Percentiles rank a stretch among this genome's conserved stretches.
phyloP scores from a whole-genome alignment of 2,888 invertebrate species.

The Andrena bicolor region DNA sequence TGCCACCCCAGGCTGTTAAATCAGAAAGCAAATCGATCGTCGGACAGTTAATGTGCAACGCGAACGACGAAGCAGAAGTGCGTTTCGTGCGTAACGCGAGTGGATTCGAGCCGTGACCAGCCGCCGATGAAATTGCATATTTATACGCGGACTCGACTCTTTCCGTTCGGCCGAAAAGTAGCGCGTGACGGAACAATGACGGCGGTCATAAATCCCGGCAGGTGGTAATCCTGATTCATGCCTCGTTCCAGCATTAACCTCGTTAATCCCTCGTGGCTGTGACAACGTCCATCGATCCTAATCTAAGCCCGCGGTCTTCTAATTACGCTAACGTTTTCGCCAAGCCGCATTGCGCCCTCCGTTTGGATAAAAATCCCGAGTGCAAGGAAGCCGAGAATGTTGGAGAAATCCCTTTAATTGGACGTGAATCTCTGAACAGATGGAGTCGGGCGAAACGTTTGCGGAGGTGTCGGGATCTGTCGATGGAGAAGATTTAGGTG shows the following conservation, averaged over 20 bases:
- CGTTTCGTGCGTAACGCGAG: conserved; percentile 9
- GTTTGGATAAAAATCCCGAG: too few species aligned
- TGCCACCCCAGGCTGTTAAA: background rate
- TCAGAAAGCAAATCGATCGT: background rate
- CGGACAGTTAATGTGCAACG: background rate
- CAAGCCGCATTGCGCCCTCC: background rate
- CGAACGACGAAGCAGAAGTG: conserved; percentile 9
- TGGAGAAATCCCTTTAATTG: background rate
- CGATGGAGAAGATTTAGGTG: background rate
- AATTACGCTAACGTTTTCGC: conserved; percentile 13
- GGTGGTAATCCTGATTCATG: conserved; percentile 74
- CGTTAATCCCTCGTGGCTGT: conserved; percentile 59
- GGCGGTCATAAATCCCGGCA: conserved; percentile 63
- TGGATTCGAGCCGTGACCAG: conserved; percentile 37
- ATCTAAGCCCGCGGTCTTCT: conserved; percentile 51
- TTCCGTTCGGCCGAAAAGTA: conserved; percentile 48
- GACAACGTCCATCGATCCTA: conserved; percentile 47
- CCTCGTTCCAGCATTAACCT: conserved; percentile 61
- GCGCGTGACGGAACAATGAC: conserved; percentile 46
- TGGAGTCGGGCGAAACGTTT: background rate
- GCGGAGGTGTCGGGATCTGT: background rate
- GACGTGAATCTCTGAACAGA: background rate
- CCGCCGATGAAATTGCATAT: conserved; percentile 66
- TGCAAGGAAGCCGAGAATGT: background rate
- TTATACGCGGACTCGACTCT: conserved; percentile 50